Evolutionary conservation across 30 jellyfish, hydroid and myxozoan genomes (phyloP).

Genomic region (Pelagia noctiluca): DNA sequence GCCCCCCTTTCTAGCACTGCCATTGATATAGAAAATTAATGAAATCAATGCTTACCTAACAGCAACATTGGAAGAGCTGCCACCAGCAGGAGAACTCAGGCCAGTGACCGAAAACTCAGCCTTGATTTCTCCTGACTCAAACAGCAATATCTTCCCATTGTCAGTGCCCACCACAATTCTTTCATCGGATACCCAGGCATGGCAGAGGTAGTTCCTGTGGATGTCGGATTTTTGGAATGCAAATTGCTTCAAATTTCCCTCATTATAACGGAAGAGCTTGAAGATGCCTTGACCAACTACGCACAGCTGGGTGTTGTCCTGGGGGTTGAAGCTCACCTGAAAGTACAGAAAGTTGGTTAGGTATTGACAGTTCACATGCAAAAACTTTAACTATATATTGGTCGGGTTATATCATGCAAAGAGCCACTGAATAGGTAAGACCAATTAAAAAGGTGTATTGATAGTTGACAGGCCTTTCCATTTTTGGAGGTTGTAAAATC

Average conservation of each 20-base stretch:
- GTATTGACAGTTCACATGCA: too few species aligned
- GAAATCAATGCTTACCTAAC: conserved; percentile 38
- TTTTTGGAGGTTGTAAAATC: too few species aligned
- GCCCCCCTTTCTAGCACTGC: too few species aligned
- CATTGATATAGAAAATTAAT: neutral
- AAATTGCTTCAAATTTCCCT: conserved; percentile 89
- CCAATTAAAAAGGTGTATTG: too few species aligned
- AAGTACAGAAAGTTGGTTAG: too few species aligned
- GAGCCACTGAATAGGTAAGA: too few species aligned
- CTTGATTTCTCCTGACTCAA: conserved; percentile 90
- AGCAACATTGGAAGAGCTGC: conserved; percentile 66
- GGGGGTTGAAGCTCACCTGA: conserved; percentile 95
- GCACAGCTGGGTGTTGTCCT: conserved; percentile 93
- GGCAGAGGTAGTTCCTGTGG: conserved; percentile 86
- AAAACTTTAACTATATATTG: too few species aligned
- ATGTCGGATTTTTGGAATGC: conserved; percentile 88
- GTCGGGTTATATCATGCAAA: too few species aligned
- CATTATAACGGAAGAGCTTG: conserved; percentile 92
- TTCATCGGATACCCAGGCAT: conserved; percentile 94
- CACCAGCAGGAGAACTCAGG: conserved; percentile 47
- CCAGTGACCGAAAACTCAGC: conserved; percentile 84
- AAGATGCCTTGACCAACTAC: conserved; percentile 94
- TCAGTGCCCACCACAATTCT: conserved; percentile 87
- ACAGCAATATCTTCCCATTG: conserved; percentile 87
- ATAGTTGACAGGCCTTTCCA: too few species aligned